These are phyloP conservation scores for Drosophila ambigua DNA, from an alignment of 1,140 invertebrate genomes.

Conservation along the genomic window DNA sequence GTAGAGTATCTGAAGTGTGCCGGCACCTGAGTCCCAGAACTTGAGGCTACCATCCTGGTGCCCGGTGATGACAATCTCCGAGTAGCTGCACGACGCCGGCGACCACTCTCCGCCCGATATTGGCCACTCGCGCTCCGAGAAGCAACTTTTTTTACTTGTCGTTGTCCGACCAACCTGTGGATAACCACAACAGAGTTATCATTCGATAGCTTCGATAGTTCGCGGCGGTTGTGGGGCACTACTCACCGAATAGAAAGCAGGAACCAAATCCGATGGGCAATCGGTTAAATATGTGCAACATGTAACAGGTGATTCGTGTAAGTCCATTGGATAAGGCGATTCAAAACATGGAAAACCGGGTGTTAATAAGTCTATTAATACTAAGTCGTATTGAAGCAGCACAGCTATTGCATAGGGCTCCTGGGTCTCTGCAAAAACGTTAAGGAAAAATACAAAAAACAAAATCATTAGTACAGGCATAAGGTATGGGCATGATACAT, in stretches of 20 bases:
- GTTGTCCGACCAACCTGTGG: slow-evolving; percentile 84
- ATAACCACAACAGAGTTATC: no score
- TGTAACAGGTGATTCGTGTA: slow-evolving; percentile 98
- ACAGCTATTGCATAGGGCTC: slow-evolving; percentile 99
- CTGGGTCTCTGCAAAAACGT: slow-evolving; percentile 90
- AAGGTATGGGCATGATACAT: no score
- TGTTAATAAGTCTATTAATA: slow-evolving; percentile 97
- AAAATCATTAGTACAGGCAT: neutral
- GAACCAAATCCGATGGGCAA: slow-evolving; percentile 98
- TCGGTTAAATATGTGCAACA: slow-evolving; percentile 98
- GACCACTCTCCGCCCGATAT: slow-evolving; percentile 98
- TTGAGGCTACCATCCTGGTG: slow-evolving; percentile 98
- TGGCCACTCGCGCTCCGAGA: slow-evolving; percentile 98
- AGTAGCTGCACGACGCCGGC: slow-evolving; percentile 95
- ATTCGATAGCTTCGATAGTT: neutral
- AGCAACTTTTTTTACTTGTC: slow-evolving; percentile 90
- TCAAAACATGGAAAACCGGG: slow-evolving; percentile 99
- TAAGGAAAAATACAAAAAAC: slow-evolving; percentile 7
- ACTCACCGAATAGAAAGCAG: slow-evolving; percentile 90
- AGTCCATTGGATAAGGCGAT: slow-evolving; percentile 99
- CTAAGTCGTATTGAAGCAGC: slow-evolving; percentile 98
- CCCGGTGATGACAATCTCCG: slow-evolving; percentile 98
- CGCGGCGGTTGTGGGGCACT: no score
- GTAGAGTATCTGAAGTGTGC: slow-evolving; percentile 96
- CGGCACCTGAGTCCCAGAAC: slow-evolving; percentile 98